phyloP scores from a whole-genome alignment of 2,888 invertebrate species.

The Anaspis maculata region DNA sequence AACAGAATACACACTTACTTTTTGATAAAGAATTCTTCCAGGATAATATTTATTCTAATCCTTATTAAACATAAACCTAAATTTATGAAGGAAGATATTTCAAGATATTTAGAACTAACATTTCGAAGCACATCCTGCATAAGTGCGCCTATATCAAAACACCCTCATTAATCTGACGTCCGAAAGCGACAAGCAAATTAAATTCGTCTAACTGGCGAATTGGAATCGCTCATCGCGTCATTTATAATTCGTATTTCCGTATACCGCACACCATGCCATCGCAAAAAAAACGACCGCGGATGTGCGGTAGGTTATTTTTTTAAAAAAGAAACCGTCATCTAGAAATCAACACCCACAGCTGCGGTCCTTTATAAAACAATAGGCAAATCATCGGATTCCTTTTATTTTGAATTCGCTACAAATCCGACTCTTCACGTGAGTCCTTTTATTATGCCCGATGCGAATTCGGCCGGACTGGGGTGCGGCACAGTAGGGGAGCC shows the following conservation, averaged over 20 bases:
- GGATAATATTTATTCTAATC: too few relatives aligned
- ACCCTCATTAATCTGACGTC: constrained; percentile 1
- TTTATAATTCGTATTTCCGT: constrained; percentile 4
- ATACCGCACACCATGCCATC: too few relatives aligned
- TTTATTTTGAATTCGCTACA: constrained; percentile 15
- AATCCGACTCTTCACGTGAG: constrained; percentile 13
- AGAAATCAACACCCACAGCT: constrained; percentile 6
- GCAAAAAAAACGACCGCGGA: constrained; percentile 10
- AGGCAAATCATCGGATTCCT: constrained; percentile 8
- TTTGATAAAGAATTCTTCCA: too few relatives aligned
- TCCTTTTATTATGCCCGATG: constrained; percentile 8
- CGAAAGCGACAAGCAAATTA: constrained; percentile 2
- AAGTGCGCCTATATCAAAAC: too few relatives aligned
- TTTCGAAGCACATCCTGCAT: too few relatives aligned
- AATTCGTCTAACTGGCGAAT: constrained; percentile 5
- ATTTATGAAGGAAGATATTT: too few relatives aligned
- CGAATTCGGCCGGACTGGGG: constrained; percentile 10
- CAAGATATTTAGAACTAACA: too few relatives aligned
- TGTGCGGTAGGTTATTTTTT: constrained; percentile 12
- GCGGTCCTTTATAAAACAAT: constrained; percentile 14
- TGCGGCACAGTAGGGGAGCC: constrained; percentile 7
- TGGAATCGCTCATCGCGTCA: constrained; percentile 7
- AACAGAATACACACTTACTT: too few relatives aligned
- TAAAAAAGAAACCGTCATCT: constrained; percentile 4
- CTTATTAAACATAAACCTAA: too few relatives aligned